Percentiles rank a stretch among this genome's conserved stretches.
Conservation (phyloP, 2,113 vertebrate genomes). For the Pagrus major region DNA sequence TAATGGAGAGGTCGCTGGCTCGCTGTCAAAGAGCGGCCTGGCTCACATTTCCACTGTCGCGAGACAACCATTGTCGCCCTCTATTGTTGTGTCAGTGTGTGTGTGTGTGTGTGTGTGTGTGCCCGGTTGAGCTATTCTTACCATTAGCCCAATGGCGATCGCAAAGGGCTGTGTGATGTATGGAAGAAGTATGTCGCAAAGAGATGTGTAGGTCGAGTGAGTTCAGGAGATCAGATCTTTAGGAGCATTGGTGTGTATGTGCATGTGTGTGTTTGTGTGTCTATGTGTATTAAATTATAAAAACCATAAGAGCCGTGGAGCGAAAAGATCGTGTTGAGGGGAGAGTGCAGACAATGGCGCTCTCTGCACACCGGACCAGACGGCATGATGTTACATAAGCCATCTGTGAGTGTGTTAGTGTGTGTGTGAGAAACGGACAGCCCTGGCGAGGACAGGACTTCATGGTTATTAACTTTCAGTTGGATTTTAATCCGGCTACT, state of each 20-base stretch:
- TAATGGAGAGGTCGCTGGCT: slow-evolving; percentile 45
- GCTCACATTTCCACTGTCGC: slow-evolving; percentile 42
- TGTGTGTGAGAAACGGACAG: slow-evolving; percentile 5
- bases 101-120: slow-evolving; percentile 14
- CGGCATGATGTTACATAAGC: slow-evolving; percentile 57
- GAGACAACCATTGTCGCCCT: slow-evolving; percentile 29
- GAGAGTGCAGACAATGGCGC: slow-evolving; percentile 49
- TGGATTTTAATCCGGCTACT: slow-evolving; percentile 15
- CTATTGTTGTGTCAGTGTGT: slow-evolving; percentile 17
- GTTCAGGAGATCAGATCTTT: too few relatives aligned
- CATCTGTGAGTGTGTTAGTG: slow-evolving; percentile 31
- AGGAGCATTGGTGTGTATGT: background rate
- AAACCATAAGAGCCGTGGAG: background rate
- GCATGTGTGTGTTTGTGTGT: slow-evolving; percentile 7
- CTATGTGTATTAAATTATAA: background rate
- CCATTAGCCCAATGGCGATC: background rate
- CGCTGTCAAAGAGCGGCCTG: background rate
- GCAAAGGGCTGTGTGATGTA: background rate
- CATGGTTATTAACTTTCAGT: slow-evolving; percentile 18
- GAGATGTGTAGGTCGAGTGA: too few relatives aligned
- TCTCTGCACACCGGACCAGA: slow-evolving; percentile 53
- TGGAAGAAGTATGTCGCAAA: background rate
- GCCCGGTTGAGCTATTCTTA: slow-evolving; percentile 19
- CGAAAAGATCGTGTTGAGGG: slow-evolving; percentile 2
- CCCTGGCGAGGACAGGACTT: slow-evolving; percentile 17